Percentiles rank a stretch among this genome's conserved stretches.
Evolutionary conservation across 2,113 vertebrate species (phyloP).

Genomic region (Athene noctua): DNA sequence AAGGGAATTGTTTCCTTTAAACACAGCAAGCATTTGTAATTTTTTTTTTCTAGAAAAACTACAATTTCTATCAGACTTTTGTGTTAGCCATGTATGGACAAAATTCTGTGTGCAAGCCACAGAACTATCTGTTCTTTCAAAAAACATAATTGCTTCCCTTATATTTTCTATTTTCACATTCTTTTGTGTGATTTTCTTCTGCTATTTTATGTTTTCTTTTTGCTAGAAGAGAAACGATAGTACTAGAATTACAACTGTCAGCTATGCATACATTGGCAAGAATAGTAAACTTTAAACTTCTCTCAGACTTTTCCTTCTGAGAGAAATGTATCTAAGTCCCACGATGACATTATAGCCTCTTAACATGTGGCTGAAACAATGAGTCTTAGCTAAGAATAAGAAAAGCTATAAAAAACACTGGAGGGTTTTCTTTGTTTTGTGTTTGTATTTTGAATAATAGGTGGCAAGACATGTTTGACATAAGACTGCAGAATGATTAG

Average conservation of each 20-base stretch:
- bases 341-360: neutral
- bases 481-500: slow-evolving; percentile 28
- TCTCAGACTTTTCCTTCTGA: neutral
- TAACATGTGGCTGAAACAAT: neutral
- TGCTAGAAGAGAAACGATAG: neutral
- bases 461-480: slow-evolving; percentile 61
- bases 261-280: neutral
- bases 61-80: neutral
- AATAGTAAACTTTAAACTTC: neutral
- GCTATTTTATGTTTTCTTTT: neutral
- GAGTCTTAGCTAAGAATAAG: neutral
- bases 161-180: neutral
- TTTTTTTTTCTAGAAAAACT: neutral
- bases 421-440: slow-evolving; percentile 19
- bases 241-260: neutral
- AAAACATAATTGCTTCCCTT: neutral
- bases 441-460: slow-evolving; percentile 39
- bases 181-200: neutral
- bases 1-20: neutral
- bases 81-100: neutral
- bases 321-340: neutral
- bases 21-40: neutral
- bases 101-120: neutral
- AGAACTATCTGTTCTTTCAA: neutral
- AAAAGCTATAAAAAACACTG: slow-evolving; percentile 30